Percentiles rank a stretch among this genome's conserved stretches.
Conservation (phyloP, 2,113 vertebrate genomes). For the Clupea harengus region DNA sequence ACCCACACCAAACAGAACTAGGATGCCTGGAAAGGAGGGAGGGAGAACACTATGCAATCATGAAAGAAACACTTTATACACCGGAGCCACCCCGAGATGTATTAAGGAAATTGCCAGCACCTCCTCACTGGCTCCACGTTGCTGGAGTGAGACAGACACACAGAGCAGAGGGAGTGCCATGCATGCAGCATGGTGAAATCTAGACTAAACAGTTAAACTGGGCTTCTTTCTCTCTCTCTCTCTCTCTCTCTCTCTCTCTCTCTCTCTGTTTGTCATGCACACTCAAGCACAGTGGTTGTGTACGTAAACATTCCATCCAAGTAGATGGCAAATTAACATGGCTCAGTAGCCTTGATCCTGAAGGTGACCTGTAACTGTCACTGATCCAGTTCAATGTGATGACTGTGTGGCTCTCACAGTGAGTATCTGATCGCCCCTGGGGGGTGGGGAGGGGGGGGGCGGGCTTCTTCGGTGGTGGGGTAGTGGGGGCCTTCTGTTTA, state of each 20-base stretch:
- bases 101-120: not conserved
- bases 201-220: no score
- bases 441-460: not conserved
- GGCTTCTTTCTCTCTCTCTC: not conserved
- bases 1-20: not conserved
- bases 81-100: not conserved
- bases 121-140: not conserved
- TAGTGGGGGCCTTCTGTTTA: not conserved
- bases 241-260: not conserved
- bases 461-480: not conserved
- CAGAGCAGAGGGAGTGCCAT: not conserved
- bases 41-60: not conserved
- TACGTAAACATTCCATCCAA: not conserved
- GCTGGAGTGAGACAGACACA: not conserved
- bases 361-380: constrained; percentile 3
- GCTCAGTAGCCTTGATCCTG: not conserved
- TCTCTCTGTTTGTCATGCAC: not conserved
- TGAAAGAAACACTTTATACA: not conserved
- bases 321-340: not conserved
- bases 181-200: not conserved
- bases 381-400: not conserved
- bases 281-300: not conserved
- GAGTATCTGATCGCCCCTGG: not conserved
- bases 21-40: not conserved
- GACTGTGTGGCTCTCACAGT: not conserved